phyloP scores from a whole-genome alignment of 64 coral and sea anemone species.

The Stichodactyla mertensii region DNA sequence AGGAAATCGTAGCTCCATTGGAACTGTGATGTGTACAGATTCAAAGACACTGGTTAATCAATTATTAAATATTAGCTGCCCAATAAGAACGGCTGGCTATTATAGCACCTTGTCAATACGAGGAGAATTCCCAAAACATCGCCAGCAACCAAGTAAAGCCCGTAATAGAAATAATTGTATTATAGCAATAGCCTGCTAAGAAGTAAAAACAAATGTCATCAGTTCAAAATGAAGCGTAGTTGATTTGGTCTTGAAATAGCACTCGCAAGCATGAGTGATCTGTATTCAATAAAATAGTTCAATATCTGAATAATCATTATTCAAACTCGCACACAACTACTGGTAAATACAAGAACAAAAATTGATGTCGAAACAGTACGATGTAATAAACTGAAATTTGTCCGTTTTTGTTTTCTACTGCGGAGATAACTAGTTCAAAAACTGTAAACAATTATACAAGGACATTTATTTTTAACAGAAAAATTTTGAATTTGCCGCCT shows the following conservation, averaged over 20 bases:
- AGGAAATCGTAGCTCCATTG: neutral
- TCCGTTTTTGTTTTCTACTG: neutral
- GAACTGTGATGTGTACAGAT: neutral
- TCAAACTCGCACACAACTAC: neutral
- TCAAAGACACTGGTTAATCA: neutral
- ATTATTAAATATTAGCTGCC: neutral
- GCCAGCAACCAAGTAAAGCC: neutral
- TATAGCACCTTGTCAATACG: neutral
- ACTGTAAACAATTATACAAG: too few relatives aligned
- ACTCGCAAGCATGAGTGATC: too few relatives aligned
- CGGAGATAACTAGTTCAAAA: too few relatives aligned
- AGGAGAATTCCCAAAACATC: constrained; percentile 7
- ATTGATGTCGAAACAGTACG: neutral
- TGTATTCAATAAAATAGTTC: too few relatives aligned
- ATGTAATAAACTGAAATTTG: neutral
- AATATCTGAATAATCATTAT: too few relatives aligned
- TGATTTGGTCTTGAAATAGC: too few relatives aligned
- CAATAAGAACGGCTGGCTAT: neutral
- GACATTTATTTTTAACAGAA: too few relatives aligned
- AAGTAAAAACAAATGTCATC: neutral
- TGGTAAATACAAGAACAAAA: neutral
- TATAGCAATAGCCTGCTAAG: neutral
- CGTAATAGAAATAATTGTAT: neutral
- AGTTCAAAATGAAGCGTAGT: too few relatives aligned
- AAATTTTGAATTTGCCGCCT: too few relatives aligned